phyloP scores from a whole-genome alignment of 2,113 vertebrate species.

The Cervus canadensis region DNA sequence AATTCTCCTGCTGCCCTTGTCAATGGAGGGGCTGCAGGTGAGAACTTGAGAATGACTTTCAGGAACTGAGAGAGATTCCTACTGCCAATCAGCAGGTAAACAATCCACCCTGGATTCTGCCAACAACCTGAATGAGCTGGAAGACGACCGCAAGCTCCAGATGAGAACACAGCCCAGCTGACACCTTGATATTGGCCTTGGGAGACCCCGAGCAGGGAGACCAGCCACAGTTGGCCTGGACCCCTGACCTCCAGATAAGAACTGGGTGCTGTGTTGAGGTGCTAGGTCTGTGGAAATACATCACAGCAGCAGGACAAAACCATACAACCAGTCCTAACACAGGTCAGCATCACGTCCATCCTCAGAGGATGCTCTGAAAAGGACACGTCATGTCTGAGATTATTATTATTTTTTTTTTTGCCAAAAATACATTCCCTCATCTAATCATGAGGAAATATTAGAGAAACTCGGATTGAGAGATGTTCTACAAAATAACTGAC shows the following conservation, averaged over 20 bases:
- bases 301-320: not conserved
- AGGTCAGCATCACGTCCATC: not conserved
- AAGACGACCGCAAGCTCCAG: not conserved
- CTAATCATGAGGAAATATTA: not conserved
- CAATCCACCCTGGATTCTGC: not conserved
- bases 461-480: not conserved
- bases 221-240: not conserved
- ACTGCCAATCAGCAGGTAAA: not conserved
- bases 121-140: not conserved
- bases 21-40: not conserved
- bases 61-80: not conserved
- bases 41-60: not conserved
- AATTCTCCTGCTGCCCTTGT: not conserved
- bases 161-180: not conserved
- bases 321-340: not conserved
- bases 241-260: not conserved
- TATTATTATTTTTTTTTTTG: not conserved
- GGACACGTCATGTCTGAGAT: not conserved
- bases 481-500: not conserved
- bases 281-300: not conserved
- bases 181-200: not conserved
- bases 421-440: not conserved
- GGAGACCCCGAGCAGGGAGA: not conserved
- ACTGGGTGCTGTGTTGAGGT: not conserved
- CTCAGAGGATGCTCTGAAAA: not conserved